Percentiles rank a stretch among this genome's conserved stretches.
Conservation (phyloP, 2,113 vertebrate species). For the Oophaga pumilio region DNA sequence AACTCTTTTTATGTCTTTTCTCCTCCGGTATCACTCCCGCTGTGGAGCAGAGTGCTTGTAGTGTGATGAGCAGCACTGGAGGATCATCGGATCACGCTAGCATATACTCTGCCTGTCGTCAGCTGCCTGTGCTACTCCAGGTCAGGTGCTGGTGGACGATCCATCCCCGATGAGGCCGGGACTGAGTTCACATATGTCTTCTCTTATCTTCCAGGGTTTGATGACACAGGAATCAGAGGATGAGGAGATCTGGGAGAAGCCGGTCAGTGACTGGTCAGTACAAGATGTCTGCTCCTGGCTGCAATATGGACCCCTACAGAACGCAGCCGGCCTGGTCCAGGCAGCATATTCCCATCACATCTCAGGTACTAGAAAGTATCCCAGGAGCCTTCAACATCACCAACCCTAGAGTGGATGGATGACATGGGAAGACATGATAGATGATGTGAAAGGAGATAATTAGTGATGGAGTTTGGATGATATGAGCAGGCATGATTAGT, state of each 20-base stretch:
- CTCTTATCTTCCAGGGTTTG: background rate
- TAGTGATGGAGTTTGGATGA: background rate
- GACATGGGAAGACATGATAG: background rate
- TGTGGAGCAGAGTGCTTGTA: no score
- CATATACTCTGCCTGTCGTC: no score
- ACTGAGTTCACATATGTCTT: background rate
- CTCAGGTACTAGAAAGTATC: conserved; percentile 62
- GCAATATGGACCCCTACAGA: conserved; percentile 60
- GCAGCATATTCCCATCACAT: conserved; percentile 68
- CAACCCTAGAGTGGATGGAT: background rate
- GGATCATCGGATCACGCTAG: no score
- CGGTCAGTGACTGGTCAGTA: conserved; percentile 71
- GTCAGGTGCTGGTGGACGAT: no score
- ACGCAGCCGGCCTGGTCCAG: conserved; percentile 61
- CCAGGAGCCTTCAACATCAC: background rate
- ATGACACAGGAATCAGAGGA: background rate
- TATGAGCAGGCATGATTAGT: background rate
- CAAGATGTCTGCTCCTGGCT: conserved; percentile 72
- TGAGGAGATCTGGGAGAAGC: conserved; percentile 51
- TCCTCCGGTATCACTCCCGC: no score
- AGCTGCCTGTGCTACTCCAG: no score
- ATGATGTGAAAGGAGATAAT: background rate
- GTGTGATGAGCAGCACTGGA: no score
- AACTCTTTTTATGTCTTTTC: no score
- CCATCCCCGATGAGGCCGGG: no score